Conservation (phyloP, 2,888 invertebrate species). For the Sarcophaga carnaria region DNA sequence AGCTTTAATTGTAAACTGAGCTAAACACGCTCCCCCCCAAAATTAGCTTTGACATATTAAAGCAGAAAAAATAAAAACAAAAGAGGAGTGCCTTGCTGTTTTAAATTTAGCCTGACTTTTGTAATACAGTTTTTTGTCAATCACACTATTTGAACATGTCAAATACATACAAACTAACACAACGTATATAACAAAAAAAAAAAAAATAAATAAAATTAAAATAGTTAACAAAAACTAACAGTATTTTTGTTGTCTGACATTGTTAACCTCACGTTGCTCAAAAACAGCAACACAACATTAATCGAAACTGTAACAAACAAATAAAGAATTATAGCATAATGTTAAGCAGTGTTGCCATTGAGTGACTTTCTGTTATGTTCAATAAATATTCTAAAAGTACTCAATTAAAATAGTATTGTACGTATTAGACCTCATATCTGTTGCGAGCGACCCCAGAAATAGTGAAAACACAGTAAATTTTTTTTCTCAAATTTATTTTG, state of each 20-base stretch:
- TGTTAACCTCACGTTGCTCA: slow-evolving; percentile 62
- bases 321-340: background rate
- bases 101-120: slow-evolving; percentile 56
- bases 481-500: too few relatives aligned
- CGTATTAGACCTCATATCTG: too few relatives aligned
- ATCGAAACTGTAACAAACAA: slow-evolving; percentile 58
- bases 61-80: slow-evolving; percentile 14
- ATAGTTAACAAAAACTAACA: slow-evolving; percentile 17
- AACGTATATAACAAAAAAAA: slow-evolving; percentile 2
- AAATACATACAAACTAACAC: background rate
- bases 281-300: slow-evolving; percentile 30
- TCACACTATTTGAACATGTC: slow-evolving; percentile 27
- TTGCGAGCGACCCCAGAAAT: too few relatives aligned
- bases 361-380: background rate
- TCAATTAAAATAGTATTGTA: too few relatives aligned
- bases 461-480: too few relatives aligned
- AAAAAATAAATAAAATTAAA: slow-evolving; percentile 6
- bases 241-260: slow-evolving; percentile 55
- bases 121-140: slow-evolving; percentile 58
- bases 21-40: slow-evolving; percentile 7
- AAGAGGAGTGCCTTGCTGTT: slow-evolving; percentile 60
- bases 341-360: background rate
- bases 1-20: slow-evolving; percentile 10
- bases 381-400: too few relatives aligned
- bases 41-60: slow-evolving; percentile 60